These are phyloP conservation scores for Passer montanus DNA, from an alignment of 2,113 vertebrate genomes.

Conservation along the genomic window DNA sequence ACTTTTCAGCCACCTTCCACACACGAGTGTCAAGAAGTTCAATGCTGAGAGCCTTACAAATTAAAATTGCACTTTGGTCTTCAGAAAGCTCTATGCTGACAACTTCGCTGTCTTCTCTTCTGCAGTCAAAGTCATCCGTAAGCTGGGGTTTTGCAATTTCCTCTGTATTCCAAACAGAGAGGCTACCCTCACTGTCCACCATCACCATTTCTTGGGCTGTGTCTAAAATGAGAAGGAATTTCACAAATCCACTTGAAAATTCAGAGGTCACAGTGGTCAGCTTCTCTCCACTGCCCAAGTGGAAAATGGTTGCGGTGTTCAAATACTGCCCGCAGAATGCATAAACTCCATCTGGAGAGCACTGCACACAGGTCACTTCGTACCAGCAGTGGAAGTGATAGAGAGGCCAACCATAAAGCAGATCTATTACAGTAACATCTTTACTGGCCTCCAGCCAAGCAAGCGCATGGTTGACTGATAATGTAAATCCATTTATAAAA, in stretches of 20 bases:
- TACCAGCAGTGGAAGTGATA: slow-evolving; percentile 99
- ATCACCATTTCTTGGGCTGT: slow-evolving; percentile 95
- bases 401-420: slow-evolving; percentile 95
- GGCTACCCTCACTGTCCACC: slow-evolving; percentile 95
- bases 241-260: slow-evolving; percentile 96
- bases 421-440: slow-evolving; percentile 94
- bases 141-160: slow-evolving; percentile 90
- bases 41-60: slow-evolving; percentile 94
- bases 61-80: slow-evolving; percentile 94
- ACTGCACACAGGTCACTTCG: slow-evolving; percentile 96
- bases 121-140: slow-evolving; percentile 96
- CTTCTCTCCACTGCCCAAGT: slow-evolving; percentile 94
- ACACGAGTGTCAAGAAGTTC: slow-evolving; percentile 91
- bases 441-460: slow-evolving; percentile 98
- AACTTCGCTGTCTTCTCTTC: slow-evolving; percentile 92
- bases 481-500: slow-evolving; percentile 95
- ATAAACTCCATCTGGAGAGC: slow-evolving; percentile 92
- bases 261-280: slow-evolving; percentile 93
- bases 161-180: slow-evolving; percentile 97
- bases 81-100: slow-evolving; percentile 94
- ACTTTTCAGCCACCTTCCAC: slow-evolving; percentile 98
- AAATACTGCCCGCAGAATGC: slow-evolving; percentile 98
- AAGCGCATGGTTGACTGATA: slow-evolving; percentile 92
- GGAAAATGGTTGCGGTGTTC: slow-evolving; percentile 93
- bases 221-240: slow-evolving; percentile 94